phyloP scores from a whole-genome alignment of 2,888 invertebrate species.

The Noctua fimbriata region DNA sequence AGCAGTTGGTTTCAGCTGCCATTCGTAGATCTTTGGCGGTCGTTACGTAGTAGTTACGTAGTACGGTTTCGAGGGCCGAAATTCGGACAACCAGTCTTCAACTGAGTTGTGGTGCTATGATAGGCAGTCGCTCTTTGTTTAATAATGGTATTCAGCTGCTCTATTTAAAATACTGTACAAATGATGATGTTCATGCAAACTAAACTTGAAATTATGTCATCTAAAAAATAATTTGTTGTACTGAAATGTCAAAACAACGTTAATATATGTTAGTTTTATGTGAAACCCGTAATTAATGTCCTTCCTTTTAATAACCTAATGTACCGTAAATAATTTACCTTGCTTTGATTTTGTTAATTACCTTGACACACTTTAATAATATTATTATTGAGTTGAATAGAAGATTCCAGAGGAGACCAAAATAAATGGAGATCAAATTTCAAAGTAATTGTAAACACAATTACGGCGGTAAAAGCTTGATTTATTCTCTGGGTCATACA shows the following conservation, averaged over 20 bases:
- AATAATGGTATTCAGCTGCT: neutral
- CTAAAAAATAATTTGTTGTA: neutral
- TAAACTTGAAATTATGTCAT: neutral
- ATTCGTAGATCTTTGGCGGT: neutral
- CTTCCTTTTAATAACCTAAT: neutral
- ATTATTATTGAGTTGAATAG: neutral
- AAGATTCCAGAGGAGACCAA: neutral
- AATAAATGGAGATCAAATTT: neutral
- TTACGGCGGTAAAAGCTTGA: too few relatives aligned
- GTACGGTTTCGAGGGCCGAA: neutral
- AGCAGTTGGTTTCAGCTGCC: neutral
- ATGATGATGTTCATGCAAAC: neutral
- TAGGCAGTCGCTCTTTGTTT: neutral
- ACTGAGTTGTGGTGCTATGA: neutral
- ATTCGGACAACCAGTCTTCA: neutral
- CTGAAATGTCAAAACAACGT: neutral
- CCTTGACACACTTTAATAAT: conserved; percentile 25
- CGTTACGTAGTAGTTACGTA: too few relatives aligned
- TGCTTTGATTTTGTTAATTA: conserved; percentile 1
- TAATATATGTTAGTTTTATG: neutral
- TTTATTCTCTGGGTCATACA: neutral
- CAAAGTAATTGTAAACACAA: neutral
- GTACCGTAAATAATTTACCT: conserved; percentile 6
- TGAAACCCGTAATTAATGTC: neutral
- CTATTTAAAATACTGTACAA: neutral